Base-by-base conservation (phyloP, 2,113 vertebrate species). In the Xiphophorus maculatus region DNA sequence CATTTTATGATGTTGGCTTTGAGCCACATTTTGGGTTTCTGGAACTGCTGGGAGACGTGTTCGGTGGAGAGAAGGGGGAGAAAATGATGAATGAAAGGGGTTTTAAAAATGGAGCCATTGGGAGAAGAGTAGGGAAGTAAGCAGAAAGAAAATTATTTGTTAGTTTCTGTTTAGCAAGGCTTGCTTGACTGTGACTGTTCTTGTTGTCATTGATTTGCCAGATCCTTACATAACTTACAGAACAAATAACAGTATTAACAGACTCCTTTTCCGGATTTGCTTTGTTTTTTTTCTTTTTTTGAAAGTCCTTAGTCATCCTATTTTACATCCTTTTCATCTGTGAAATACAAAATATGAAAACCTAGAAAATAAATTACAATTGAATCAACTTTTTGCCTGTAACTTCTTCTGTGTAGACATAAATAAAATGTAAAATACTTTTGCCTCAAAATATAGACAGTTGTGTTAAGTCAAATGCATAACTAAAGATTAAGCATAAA, bases 61-160 rank as follows among this genome's bases (percentile, higher is more conserved):
- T 84, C 54, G 27, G 64, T 44, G 30, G 15, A 44, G 42, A 62
- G 63, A 75, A 79, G 71, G 65, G 75, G 78, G 83, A 35, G 71
- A 74, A 80, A 63, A 54, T 86, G 90, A 90, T 91, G 74, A 88
- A 90, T 84, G 87, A 80, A 84, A 37, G 60, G 65, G 71, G 67
- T 67, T 81, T 76, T 76, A 79, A 88, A 89, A 89, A 87, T 88
- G 86, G 88, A 84, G 82, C 70, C 4, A 65, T 42, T 40, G 72
- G 30, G 37, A 69, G 61, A 75, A 69, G 73, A 74, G 65, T 42
- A 25, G 69, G 62, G 74, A 60, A 58, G 71, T 69, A 83, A 73
- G 71, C 63, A 82, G 70, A 81, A 80, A 84, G 44, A 71, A 87
- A 86, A 77, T 40, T 72, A 80, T 76, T 82, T 62, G 14, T 89